Conservation (phyloP, 2,797 vertebrate species). For the Sebastes dallii region DNA sequence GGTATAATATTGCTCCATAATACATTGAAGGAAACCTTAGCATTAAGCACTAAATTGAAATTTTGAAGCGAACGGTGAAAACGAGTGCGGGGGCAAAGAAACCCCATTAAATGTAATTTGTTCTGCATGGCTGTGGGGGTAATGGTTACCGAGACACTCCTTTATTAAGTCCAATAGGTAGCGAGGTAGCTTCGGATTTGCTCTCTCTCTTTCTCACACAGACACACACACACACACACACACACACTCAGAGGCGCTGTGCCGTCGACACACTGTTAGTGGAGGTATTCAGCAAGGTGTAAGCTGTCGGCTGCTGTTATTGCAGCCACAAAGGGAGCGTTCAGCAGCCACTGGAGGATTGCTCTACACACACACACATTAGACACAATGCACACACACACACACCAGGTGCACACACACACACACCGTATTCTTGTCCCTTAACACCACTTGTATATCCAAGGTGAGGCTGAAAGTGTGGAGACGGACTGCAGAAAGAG, state of each 20-base stretch:
- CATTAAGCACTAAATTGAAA: constrained; percentile 95
- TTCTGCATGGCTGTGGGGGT: constrained; percentile 93
- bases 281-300: constrained; percentile 89
- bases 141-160: constrained; percentile 88
- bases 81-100: constrained; percentile 90
- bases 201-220: constrained; percentile 55
- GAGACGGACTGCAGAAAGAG: neutral
- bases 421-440: neutral
- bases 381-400: neutral
- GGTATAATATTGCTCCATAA: constrained; percentile 90
- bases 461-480: constrained; percentile 3
- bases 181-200: constrained; percentile 86
- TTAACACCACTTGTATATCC: neutral
- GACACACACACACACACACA: neutral
- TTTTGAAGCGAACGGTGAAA: constrained; percentile 92
- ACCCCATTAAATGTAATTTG: constrained; percentile 99
- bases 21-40: constrained; percentile 88
- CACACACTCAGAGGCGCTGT: neutral
- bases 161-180: constrained; percentile 95
- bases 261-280: constrained; percentile 62
- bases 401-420: neutral
- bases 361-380: neutral
- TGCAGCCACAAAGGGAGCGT: constrained; percentile 82
- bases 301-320: constrained; percentile 85
- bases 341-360: constrained; percentile 77